Conservation (phyloP, 2,888 invertebrate genomes). For the Eupithecia exiguata region DNA sequence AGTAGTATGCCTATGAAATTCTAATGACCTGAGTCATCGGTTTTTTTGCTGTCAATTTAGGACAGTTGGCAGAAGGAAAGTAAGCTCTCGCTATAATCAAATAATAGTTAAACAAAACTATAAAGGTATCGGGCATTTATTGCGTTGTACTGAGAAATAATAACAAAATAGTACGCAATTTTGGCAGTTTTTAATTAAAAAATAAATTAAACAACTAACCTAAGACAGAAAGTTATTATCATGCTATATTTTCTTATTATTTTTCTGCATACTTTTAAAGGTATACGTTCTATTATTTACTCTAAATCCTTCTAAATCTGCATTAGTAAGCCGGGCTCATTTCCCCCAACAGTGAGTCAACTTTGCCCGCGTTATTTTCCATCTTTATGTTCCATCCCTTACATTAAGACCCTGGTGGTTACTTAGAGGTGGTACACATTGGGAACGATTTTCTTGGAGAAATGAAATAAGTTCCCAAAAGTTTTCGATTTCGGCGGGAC, state of each 20-base stretch:
- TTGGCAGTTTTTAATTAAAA: too few relatives aligned
- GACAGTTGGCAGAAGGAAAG: neutral
- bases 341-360: constrained; percentile 22
- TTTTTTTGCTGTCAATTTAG: neutral
- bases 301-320: constrained; percentile 18
- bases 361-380: constrained; percentile 24
- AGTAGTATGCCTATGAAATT: neutral
- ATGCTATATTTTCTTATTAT: neutral
- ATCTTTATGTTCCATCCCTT: constrained; percentile 33
- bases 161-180: neutral
- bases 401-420: constrained; percentile 24
- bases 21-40: neutral
- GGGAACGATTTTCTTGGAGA: neutral
- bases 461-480: too few relatives aligned
- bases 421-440: neutral
- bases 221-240: neutral
- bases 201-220: too few relatives aligned
- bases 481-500: too few relatives aligned
- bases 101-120: neutral
- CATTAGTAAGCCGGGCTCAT: constrained; percentile 27
- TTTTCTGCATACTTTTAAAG: neutral
- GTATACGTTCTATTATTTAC: neutral
- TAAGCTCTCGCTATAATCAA: too few relatives aligned
- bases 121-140: neutral
- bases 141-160: neutral